Evolutionary conservation across 2,888 invertebrate genomes (phyloP).

Genomic region (Parnassius orleans): DNA sequence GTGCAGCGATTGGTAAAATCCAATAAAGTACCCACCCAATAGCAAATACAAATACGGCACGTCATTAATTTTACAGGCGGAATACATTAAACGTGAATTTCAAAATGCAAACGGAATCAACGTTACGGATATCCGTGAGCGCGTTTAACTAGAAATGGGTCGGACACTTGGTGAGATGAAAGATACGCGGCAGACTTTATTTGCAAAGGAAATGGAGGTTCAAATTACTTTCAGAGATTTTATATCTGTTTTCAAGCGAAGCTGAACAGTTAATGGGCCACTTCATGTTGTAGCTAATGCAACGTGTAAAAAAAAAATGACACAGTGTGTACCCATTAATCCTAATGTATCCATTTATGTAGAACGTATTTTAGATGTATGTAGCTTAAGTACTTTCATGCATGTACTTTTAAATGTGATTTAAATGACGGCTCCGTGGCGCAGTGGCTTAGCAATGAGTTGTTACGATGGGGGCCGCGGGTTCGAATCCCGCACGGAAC

Average conservation of each 20-base stretch:
- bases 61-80: constrained; percentile 15
- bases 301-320: neutral
- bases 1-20: constrained; percentile 23
- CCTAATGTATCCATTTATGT: too few species aligned
- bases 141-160: constrained; percentile 13
- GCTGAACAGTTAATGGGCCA: constrained; percentile 8
- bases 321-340: neutral
- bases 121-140: constrained; percentile 15
- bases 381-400: neutral
- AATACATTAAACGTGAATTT: constrained; percentile 15
- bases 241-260: constrained; percentile 13
- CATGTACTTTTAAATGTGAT: too few species aligned
- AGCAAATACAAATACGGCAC: constrained; percentile 7
- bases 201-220: constrained; percentile 24
- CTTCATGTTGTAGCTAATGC: constrained; percentile 1
- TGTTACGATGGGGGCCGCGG: too few species aligned
- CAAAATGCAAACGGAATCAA: constrained; percentile 8
- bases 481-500: too few species aligned
- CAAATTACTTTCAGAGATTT: constrained; percentile 21
- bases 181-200: constrained; percentile 17
- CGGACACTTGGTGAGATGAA: constrained; percentile 17
- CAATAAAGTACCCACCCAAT: constrained; percentile 21
- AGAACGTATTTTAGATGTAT: too few species aligned
- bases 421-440: too few species aligned
- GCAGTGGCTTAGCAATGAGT: too few species aligned